Evolutionary conservation across 2,113 vertebrate species (phyloP).

Genomic region (Baryphthengus martii): DNA sequence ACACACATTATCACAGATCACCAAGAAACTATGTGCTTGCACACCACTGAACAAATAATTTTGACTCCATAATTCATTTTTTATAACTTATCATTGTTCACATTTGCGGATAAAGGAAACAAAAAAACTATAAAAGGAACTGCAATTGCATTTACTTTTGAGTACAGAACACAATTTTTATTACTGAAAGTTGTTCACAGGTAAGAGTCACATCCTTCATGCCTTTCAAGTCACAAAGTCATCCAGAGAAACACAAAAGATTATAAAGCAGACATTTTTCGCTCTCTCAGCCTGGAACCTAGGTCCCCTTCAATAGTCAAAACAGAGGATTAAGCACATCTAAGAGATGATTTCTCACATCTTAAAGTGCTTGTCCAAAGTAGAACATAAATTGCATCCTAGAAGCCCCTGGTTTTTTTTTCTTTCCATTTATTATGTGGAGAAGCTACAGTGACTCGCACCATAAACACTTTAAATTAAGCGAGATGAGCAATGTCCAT

Average conservation of each 20-base stretch:
- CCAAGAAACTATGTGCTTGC: background rate
- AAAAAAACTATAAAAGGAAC: background rate
- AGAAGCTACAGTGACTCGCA: background rate
- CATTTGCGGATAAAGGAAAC: background rate
- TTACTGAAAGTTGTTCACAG: background rate
- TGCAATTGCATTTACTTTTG: background rate
- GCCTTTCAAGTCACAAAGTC: background rate
- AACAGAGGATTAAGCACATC: background rate
- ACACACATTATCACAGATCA: background rate
- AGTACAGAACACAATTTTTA: background rate
- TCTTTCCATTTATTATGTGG: background rate
- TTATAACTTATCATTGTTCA: background rate
- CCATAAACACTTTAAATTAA: constrained; percentile 7
- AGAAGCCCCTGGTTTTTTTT: background rate
- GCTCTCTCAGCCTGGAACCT: background rate
- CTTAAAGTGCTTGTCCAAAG: background rate
- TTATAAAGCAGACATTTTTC: background rate
- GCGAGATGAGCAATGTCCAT: background rate
- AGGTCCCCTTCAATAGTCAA: background rate
- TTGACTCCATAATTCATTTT: background rate
- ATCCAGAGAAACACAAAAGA: background rate
- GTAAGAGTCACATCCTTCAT: background rate
- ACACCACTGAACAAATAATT: background rate
- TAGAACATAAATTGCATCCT: background rate
- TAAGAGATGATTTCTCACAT: background rate